Percentiles rank a stretch among this genome's conserved stretches.
These are phyloP conservation scores for Argopecten irradians DNA, from an alignment of 1,140 invertebrate genomes.

Conservation along the genomic window DNA sequence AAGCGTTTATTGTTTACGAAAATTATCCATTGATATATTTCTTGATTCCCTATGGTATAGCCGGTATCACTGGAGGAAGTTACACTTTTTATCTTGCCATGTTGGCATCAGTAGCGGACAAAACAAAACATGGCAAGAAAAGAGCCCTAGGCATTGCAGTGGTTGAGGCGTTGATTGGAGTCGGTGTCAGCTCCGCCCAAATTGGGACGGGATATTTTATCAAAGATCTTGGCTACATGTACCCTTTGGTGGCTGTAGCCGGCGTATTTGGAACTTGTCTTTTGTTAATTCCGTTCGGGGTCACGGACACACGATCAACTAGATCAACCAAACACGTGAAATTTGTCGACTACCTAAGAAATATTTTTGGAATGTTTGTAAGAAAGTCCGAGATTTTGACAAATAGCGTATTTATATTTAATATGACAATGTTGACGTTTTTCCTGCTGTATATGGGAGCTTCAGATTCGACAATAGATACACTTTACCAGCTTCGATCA, in stretches of 20 bases:
- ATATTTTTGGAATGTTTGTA: background rate
- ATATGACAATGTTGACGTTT: background rate
- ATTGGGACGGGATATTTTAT: background rate
- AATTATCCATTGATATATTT: background rate
- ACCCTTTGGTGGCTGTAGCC: background rate
- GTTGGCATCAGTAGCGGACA: background rate
- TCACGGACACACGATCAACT: background rate
- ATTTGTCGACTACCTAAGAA: background rate
- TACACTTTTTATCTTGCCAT: background rate
- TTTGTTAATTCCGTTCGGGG: background rate
- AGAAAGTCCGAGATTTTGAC: background rate
- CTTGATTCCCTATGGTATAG: background rate
- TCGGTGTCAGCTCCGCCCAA: background rate
- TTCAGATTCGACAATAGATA: background rate
- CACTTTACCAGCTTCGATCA: background rate
- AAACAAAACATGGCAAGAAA: background rate
- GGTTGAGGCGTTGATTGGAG: background rate
- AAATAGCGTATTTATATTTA: background rate
- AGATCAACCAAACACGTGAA: background rate
- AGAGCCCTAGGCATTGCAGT: background rate
- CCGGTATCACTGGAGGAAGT: background rate
- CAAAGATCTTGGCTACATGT: background rate
- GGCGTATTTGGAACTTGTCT: background rate
- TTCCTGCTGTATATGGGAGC: background rate
- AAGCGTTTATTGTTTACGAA: background rate